Percentiles rank a stretch among this genome's conserved stretches.
Conservation (phyloP, 1,140 invertebrate genomes). For the Pteromalus puparum region DNA sequence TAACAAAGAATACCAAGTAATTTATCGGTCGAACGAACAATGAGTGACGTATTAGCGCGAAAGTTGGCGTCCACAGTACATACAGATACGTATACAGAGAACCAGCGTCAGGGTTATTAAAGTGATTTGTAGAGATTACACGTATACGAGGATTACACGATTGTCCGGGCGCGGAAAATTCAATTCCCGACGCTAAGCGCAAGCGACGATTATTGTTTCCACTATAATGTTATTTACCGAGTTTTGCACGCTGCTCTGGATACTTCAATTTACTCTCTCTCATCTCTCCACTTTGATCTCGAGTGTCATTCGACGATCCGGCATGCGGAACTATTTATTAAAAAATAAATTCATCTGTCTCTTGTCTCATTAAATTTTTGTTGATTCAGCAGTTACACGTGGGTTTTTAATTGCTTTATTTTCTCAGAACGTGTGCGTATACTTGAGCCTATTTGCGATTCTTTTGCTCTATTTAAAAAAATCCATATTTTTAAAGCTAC, state of each 20-base stretch:
- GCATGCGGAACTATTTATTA: neutral
- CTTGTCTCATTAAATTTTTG: neutral
- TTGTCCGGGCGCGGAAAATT: neutral
- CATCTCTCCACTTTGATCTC: neutral
- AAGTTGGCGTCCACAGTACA: neutral
- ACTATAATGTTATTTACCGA: conserved; percentile 17
- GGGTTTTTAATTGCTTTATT: neutral
- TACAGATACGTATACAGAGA: neutral
- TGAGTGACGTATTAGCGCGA: conserved; percentile 10
- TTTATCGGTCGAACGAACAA: conserved; percentile 1
- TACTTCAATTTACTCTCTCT: conserved; percentile 14
- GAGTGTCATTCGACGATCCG: neutral
- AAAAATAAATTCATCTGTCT: neutral
- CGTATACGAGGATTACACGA: conserved; percentile 21
- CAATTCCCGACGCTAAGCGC: neutral
- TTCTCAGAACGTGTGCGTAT: no score
- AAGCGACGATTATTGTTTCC: conserved; percentile 7
- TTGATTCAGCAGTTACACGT: neutral
- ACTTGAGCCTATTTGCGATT: no score
- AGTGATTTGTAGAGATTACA: conserved; percentile 25
- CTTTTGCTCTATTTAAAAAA: no score
- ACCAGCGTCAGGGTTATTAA: conserved; percentile 1
- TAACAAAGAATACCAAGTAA: neutral
- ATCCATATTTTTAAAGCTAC: neutral
- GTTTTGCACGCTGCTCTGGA: neutral